Evolutionary conservation across 2,888 invertebrate genomes (phyloP).

Genomic region (Rhamphomyia laevipes): DNA sequence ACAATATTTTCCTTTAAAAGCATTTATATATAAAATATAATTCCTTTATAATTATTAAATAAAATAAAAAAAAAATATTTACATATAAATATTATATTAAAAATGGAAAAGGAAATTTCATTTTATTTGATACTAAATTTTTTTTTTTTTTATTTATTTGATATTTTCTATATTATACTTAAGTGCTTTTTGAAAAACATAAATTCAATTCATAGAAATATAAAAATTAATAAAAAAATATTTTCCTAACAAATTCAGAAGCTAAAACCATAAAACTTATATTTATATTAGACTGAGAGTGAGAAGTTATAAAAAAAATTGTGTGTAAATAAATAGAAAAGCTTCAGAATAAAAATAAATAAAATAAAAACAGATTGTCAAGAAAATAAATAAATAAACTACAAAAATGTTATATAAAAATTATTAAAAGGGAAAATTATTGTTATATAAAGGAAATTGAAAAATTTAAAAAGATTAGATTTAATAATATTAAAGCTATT

Average conservation of each 20-base stretch:
- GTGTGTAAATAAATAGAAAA: not conserved
- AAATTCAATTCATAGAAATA: not conserved
- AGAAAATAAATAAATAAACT: too few species aligned
- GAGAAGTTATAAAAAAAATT: not conserved
- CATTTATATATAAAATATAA: too few species aligned
- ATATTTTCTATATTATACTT: not conserved
- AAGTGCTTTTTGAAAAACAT: not conserved
- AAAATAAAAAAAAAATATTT: not conserved
- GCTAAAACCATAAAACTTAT: not conserved
- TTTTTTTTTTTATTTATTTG: not conserved
- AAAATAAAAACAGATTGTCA: too few species aligned
- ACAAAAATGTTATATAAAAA: too few species aligned
- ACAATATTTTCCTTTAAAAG: too few species aligned
- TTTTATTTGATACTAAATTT: not conserved
- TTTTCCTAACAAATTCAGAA: not conserved
- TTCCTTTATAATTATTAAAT: not conserved
- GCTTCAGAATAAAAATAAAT: not conserved
- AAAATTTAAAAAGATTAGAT: too few species aligned
- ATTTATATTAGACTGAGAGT: not conserved
- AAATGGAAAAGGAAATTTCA: not conserved
- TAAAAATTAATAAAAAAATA: not conserved
- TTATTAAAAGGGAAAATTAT: too few species aligned
- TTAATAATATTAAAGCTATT: too few species aligned
- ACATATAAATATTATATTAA: not conserved
- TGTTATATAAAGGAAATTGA: too few species aligned